Base-by-base conservation (phyloP, 1,140 invertebrate species). In the Aphaenogaster ashmeadi region DNA sequence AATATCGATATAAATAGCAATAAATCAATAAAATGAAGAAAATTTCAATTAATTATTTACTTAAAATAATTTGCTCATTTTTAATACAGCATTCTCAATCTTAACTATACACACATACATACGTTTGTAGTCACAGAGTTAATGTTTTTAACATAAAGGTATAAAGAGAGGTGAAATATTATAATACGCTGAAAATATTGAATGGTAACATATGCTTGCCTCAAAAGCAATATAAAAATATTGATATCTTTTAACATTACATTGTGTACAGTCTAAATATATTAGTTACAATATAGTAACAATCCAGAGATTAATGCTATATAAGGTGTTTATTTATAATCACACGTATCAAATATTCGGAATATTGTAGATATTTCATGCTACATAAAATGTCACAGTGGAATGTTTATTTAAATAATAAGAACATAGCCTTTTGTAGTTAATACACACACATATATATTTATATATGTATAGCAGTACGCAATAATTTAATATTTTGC, bases 391-490 rank as follows among this genome's bases (percentile, higher is more conserved):
- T 64, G 66, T 66, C 74, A 86, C 36, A 81, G 33, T 85, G 90
- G 90, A 91, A 91, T 91, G 90, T 90, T 83, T 52, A 33, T n/a
- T 84, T 88, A 90, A 87, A 89, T 88, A 74, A 88, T 88, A 74
- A 66, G 27, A 84, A 64, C 54, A 91, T 87, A 88, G 79, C 74
- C 47, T 72, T 78, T 78, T 69, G 21, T 87, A 84, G 52, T 67
- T 79, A 80, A 50, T 27, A 27, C n/a, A n/a, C n/a, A n/a, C n/a
- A n/a, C n/a, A n/a, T n/a, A n/a, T n/a, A n/a, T n/a, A n/a, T n/a
- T n/a, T 1, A 58, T 58, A 66, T 47, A 18, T 21, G 72, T 36
- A 71, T 86, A 81, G 87, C 87, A 90, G 81, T 90, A 90, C 74
- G 54, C 15, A 88, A 86, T 86, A 88, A 88, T 86, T 80, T 86